phyloP scores from a whole-genome alignment of 2,797 vertebrate genomes.

The Gila robusta region DNA sequence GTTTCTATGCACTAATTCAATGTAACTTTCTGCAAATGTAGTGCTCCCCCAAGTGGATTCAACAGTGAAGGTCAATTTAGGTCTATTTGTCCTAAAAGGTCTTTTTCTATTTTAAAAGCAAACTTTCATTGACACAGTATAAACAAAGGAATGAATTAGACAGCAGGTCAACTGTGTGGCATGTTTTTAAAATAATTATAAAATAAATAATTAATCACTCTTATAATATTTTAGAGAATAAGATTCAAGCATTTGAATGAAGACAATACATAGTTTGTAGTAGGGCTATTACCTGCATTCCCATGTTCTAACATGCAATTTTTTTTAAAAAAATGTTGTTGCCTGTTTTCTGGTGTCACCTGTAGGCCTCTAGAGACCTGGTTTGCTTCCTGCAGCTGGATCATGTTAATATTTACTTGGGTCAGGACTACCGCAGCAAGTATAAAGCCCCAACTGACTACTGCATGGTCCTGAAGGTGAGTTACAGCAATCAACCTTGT shows the following conservation, averaged over 20 bases:
- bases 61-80: background rate
- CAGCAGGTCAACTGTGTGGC: background rate
- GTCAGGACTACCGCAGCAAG: slow-evolving; percentile 96
- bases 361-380: slow-evolving; percentile 93
- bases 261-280: background rate
- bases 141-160: background rate
- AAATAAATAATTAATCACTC: background rate
- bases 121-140: background rate
- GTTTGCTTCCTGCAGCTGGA: slow-evolving; percentile 97
- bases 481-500: background rate
- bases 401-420: slow-evolving; percentile 95
- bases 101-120: background rate
- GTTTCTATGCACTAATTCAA: background rate
- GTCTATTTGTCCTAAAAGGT: too few relatives aligned
- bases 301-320: background rate
- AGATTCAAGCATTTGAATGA: background rate
- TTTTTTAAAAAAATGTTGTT: too few relatives aligned
- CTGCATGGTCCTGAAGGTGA: slow-evolving; percentile 94
- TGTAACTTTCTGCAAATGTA: background rate
- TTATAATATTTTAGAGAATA: too few relatives aligned
- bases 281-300: background rate
- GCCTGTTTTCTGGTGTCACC: slow-evolving; percentile 25
- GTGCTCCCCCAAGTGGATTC: slow-evolving; percentile 32
- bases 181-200: background rate
- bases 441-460: slow-evolving; percentile 98